Percentiles rank a stretch among this genome's conserved stretches.
Evolutionary conservation across 2,797 vertebrate genomes (phyloP).

Genomic region (Aratinga solstitialis): DNA sequence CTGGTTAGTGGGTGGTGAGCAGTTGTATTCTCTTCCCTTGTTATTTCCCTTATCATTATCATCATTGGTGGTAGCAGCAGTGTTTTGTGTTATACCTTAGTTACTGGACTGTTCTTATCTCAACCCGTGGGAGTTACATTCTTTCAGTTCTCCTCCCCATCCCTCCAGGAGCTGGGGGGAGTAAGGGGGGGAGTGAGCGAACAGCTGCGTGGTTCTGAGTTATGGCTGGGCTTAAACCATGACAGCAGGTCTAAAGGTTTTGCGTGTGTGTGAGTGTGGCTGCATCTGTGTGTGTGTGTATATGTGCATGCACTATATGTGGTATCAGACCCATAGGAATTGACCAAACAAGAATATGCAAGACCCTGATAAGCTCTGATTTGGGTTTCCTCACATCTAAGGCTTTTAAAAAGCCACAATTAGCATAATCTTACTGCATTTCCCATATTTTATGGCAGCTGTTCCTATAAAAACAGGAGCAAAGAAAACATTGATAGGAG

Average conservation of each 20-base stretch:
- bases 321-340: not conserved
- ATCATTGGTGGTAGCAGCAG: no score
- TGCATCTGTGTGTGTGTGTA: not conserved
- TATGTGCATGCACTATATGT: not conserved
- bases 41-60: no score
- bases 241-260: not conserved
- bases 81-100: no score
- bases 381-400: not conserved
- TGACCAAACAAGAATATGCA: not conserved
- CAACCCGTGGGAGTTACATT: no score
- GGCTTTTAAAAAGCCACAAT: not conserved
- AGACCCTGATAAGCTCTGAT: not conserved
- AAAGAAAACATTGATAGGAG: not conserved
- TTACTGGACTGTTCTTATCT: no score
- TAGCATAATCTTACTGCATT: not conserved
- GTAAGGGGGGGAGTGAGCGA: no score
- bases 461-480: constrained; percentile 1
- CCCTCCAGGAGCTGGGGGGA: no score
- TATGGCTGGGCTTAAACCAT: no score
- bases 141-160: no score
- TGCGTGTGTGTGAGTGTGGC: not conserved
- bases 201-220: no score
- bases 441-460: constrained; percentile 13
- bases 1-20: no score
- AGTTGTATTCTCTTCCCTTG: no score